phyloP scores from a whole-genome alignment of 2,797 vertebrate species.

The Mormyrops attenuatus region DNA sequence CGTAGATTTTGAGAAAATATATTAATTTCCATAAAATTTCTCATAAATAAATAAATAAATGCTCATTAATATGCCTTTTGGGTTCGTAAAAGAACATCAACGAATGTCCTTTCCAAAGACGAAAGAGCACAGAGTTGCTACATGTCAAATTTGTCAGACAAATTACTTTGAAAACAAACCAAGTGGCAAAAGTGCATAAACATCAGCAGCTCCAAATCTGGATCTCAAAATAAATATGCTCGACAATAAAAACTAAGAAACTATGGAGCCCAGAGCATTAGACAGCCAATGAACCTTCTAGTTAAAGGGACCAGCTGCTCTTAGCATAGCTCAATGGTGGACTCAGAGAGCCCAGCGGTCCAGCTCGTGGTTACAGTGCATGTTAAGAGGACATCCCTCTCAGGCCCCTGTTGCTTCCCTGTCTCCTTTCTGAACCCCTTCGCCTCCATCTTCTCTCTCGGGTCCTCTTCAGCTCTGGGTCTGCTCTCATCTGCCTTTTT shows the following conservation, averaged over 20 bases:
- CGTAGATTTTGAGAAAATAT: neutral
- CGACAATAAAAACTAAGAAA: neutral
- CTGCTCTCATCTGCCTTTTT: constrained; percentile 21
- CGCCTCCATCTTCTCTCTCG: neutral
- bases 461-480: neutral
- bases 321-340: neutral
- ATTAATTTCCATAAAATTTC: neutral
- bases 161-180: neutral
- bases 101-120: neutral
- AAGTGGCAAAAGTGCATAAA: neutral
- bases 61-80: neutral
- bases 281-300: neutral
- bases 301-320: neutral
- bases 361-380: neutral
- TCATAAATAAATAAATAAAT: constrained; percentile 4
- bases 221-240: neutral
- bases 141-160: neutral
- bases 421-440: neutral
- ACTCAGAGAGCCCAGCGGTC: neutral
- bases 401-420: neutral
- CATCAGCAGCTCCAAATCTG: neutral
- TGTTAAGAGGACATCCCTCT: neutral
- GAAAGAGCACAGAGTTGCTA: neutral
- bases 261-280: neutral
- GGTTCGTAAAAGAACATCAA: neutral